Evolutionary conservation across 1,140 invertebrate species (phyloP).

Genomic region (Drosophila tropicalis): DNA sequence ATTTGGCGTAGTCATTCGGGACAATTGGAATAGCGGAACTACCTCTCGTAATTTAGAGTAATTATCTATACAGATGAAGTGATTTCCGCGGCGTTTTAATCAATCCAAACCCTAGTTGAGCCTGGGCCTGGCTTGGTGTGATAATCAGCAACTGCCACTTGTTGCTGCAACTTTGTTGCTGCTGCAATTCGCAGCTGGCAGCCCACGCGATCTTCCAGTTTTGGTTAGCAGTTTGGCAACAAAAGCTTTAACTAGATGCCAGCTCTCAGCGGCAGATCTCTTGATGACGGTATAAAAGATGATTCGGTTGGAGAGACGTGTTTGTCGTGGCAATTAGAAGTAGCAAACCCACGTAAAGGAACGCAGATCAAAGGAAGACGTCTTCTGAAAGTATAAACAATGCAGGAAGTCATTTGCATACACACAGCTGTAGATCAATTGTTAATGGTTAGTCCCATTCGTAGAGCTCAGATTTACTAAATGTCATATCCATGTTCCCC

Average conservation of each 20-base stretch:
- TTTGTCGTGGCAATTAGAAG: constrained; percentile 54
- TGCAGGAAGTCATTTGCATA: constrained; percentile 24
- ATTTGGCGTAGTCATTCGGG: constrained; percentile 58
- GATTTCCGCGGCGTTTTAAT: constrained; percentile 46
- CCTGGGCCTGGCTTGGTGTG: constrained; percentile 12
- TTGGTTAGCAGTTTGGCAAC: constrained; percentile 57
- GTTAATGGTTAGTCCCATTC: constrained; percentile 12
- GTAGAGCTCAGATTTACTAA: neutral
- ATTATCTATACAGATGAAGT: constrained; percentile 31
- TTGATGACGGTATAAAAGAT: constrained; percentile 53
- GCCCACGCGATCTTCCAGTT: constrained; percentile 54
- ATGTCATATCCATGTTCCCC: neutral
- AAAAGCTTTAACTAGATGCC: constrained; percentile 37
- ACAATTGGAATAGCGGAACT: constrained; percentile 54
- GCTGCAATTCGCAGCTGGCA: constrained; percentile 8
- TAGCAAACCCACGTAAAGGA: constrained; percentile 48
- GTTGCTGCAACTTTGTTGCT: constrained; percentile 63
- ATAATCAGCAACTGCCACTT: constrained; percentile 59
- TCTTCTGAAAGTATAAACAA: constrained; percentile 27
- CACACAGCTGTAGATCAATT: constrained; percentile 14
- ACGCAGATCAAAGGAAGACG: constrained; percentile 41
- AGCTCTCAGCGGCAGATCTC: constrained; percentile 59
- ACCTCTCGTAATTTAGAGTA: constrained; percentile 42
- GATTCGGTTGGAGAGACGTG: constrained; percentile 48
- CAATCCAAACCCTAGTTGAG: constrained; percentile 16